Conservation (phyloP, 2,888 invertebrate species). For the Branchellion lobata region DNA sequence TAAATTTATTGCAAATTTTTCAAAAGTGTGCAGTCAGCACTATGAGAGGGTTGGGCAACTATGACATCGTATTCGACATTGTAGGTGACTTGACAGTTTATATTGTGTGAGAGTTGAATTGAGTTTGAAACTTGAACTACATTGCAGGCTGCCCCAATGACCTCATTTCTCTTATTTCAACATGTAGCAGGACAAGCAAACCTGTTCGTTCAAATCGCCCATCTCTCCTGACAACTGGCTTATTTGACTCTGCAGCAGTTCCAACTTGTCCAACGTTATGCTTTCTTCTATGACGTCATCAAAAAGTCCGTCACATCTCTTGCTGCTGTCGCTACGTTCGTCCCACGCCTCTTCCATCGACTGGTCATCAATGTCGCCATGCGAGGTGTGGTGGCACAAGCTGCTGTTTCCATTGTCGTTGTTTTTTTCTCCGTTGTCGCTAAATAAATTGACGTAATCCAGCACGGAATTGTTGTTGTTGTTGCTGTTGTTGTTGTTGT, state of each 20-base stretch:
- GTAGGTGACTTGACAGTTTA: too few species aligned
- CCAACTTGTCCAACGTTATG: background rate
- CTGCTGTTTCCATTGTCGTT: background rate
- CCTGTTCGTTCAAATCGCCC: background rate
- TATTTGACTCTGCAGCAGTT: background rate
- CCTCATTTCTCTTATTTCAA: too few species aligned
- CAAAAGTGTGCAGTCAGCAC: too few species aligned
- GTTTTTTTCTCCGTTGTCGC: background rate
- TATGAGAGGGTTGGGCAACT: too few species aligned
- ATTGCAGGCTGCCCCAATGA: too few species aligned
- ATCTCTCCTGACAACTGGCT: slow-evolving; percentile 7
- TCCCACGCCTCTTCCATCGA: background rate
- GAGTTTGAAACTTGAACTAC: too few species aligned
- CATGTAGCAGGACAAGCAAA: too few species aligned
- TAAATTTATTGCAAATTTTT: too few species aligned
- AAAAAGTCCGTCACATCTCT: background rate
- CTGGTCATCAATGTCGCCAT: background rate
- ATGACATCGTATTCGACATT: too few species aligned
- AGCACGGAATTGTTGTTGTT: background rate
- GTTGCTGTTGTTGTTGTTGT: too few species aligned
- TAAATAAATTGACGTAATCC: background rate
- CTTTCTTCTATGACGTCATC: background rate
- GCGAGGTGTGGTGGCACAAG: too few species aligned
- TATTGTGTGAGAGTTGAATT: too few species aligned
- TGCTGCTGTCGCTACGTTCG: background rate